Evolutionary conservation across 2,888 invertebrate species (phyloP), one percentile per base, ranked within the genome.

Genomic region (Morinoia aosen): DNA sequence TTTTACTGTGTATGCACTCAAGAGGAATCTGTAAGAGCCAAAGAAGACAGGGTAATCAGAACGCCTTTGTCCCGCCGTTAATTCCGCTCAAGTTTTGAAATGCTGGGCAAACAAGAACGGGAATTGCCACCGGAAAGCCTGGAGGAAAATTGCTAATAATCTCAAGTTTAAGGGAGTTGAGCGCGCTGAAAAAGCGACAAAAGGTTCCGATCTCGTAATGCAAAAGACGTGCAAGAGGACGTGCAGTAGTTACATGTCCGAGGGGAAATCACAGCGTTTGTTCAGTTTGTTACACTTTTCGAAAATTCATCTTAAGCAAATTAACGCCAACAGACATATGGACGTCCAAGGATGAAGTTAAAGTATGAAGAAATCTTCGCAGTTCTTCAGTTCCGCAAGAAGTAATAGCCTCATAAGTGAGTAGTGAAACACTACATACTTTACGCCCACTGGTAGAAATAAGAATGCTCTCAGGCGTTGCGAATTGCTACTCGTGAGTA

Each of bases 61-160:
- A 19, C 90, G 39, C 19, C 90, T 90, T 90, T 90, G 90, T 90
- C 40, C 33, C 48, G 90, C 39, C 40, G 90, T 40, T 90, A 90
- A 90, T 90, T 90, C 48, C 40, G 40, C 39, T 90, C 90, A 90
- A 90, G 90, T 90, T 90, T 88, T 76, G 90, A 19, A 90, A 90
- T 40, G 90, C 90, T 90, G 90, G 4, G 90, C 40, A 90, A 90
- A 90, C 90, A 90, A 40, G 90, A 90, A 48, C 14, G 48, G 48
- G 40, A 90, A 90, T 90, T 90, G 90, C 39, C 16, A 90, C 14
- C 88, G 25, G 25, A 33, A 76, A 76, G 25, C 25, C 76, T 33
- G 16, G 25, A 33, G 76, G 33, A 76, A 76, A 76, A 76, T 76
- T 25, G 16, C 76, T 19, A 76, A 76, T 33, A 76, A 76, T 33